Evolutionary conservation across 1,140 invertebrate genomes (phyloP), one percentile per base, ranked within the genome.

Genomic region (Oncopodura yosiiana): DNA sequence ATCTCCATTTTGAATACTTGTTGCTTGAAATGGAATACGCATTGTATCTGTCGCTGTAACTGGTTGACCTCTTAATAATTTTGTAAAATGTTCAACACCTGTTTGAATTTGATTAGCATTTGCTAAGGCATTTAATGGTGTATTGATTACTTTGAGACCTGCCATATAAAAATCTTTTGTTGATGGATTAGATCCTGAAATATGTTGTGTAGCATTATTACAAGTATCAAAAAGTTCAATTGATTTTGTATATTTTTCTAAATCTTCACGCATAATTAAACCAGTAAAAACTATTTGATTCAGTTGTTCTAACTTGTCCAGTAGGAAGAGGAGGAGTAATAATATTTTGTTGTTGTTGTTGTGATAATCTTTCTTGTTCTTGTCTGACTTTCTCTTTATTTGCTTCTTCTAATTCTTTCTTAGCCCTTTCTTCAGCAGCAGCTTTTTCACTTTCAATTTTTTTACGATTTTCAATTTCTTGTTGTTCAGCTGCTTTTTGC

Each of bases 131-230:
- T 63, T 63, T 0, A 63, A 41, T 1, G 62, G 45, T 14, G 62
- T 59, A 43, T 58, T 64, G 11, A 64, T 53, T 29, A 45, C 49
- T 59, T 59, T 58, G 16, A 53, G 26, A 2, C 56, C 62, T 24
- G 3, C 48, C 24, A 45, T 29, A 36, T 64, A 64, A 48, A 58
- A 64, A 19, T 54, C 41, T 45, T 61, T 61, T 3, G 49, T 34
- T 11, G 24, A 21, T 16, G 53, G 36, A 27, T 56, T 32, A 14
- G 27, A 18, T n/a, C 51, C 42, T 2, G 49, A 30, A 21, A 64
- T 60, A 27, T 56, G 45, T 1, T 27, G 6, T 4, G 41, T 34
- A 8, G 19, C 27, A 5, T 56, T 45, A 36, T 58, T 39, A 18
- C 38, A 43, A n/a, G 46, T 19, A 16, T 55, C 49, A 3, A 61